These are phyloP conservation scores for Falcaria lacertinaria DNA, from an alignment of 2,888 invertebrate species.

Conservation along the genomic window DNA sequence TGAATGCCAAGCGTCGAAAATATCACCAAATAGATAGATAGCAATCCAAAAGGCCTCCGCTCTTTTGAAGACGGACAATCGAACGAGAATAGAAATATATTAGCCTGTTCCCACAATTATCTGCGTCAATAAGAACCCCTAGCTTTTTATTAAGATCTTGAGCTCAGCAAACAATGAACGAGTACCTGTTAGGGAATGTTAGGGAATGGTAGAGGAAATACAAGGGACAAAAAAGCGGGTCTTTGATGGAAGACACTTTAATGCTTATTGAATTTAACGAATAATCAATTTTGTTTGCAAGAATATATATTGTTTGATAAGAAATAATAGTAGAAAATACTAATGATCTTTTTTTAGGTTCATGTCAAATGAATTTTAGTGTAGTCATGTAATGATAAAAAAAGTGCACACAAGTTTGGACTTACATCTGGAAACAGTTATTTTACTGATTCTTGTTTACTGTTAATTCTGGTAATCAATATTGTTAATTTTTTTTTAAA, in stretches of 20 bases:
- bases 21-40: not conserved
- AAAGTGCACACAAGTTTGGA: no score
- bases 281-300: not conserved
- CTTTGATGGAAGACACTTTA: not conserved
- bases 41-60: not conserved
- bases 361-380: no score
- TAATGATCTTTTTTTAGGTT: no score
- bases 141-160: not conserved
- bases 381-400: no score
- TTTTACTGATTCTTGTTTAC: no score
- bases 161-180: not conserved
- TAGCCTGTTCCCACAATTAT: constrained; percentile 6
- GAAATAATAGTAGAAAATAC: no score
- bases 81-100: not conserved
- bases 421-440: no score
- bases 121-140: constrained; percentile 1
- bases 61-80: constrained; percentile 1
- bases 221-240: not conserved
- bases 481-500: no score
- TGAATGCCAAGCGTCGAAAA: not conserved
- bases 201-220: not conserved
- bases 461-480: no score
- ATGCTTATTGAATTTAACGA: not conserved
- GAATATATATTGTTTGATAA: no score
- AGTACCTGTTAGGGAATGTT: constrained; percentile 1